Evolutionary conservation across 2,888 invertebrate genomes (phyloP), one percentile per base, ranked within the genome.

Genomic region (Ophion obscuratus): DNA sequence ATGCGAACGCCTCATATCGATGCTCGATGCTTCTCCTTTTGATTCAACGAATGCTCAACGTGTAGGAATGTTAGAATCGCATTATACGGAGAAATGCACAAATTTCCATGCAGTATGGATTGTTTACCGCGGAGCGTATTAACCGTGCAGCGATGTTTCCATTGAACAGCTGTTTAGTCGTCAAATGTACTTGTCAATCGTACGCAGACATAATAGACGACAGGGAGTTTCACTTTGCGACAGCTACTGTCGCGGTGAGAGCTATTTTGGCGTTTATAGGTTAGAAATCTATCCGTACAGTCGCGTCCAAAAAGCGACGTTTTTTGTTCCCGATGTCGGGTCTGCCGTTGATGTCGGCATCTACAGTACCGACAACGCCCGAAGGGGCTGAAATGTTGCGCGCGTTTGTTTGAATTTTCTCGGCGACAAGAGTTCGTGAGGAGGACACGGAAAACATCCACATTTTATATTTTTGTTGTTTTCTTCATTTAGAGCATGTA

Each of bases 1-100:
- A 89, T 93, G 91, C 79, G 92, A 88, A 81, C 94, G 90, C 77
- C 93, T 92, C 93, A 93, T 94, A 88, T 92, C 93, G 75, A 36
- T 83, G 27, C 64, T 67, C 47, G 68, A 59, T 82, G 2, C 77
- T 81, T n/a, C 11, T 9, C 10, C 66, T 73, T 9, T 44, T 44
- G 57, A 31, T 24, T 44, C 14, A 6, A 17, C 24, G 62, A 47
- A 36, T 70, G n/a, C 27, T 71, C 40, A 31, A 36, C 36, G 57
- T 78, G 11, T 31, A n/a, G 44, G 61, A 81, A 81, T 36, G 70
- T 17, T 75, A 81, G 31, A 64, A 74, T 36, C 31, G 59, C 82
- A 85, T 85, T 71, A 31, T 85, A n/a, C 79, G 27, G n/a, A 62
- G 53, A 20, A 47, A 78, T 77, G 9, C 59, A 20, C 24, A 64